Percentiles rank a stretch among this genome's conserved stretches.
Evolutionary conservation across 2,888 invertebrate species (phyloP).

Genomic region (Hesperia comma): DNA sequence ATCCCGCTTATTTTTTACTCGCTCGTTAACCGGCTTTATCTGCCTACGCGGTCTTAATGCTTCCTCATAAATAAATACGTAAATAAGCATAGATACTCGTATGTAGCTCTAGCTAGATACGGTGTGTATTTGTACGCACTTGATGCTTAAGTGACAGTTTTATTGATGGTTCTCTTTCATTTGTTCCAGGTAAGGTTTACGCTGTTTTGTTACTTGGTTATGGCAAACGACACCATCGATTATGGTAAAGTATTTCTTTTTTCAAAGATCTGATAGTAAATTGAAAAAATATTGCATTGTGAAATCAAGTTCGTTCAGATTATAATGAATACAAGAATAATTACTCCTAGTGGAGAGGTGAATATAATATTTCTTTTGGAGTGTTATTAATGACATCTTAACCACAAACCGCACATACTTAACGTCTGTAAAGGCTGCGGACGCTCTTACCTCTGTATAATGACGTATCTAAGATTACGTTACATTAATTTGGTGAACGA

Average conservation of each 20-base stretch:
- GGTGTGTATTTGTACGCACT: slow-evolving; percentile 38
- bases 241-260: slow-evolving; percentile 52
- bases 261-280: slow-evolving; percentile 17
- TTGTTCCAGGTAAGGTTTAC: slow-evolving; percentile 63
- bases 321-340: too few relatives aligned
- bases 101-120: neutral
- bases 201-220: slow-evolving; percentile 48
- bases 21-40: slow-evolving; percentile 50
- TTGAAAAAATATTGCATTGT: too few relatives aligned
- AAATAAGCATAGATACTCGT: slow-evolving; percentile 41
- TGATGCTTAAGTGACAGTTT: slow-evolving; percentile 49
- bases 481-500: neutral
- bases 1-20: slow-evolving; percentile 47
- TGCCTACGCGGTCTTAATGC: slow-evolving; percentile 45
- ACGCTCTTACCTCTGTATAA: neutral
- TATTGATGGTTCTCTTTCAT: slow-evolving; percentile 51
- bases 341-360: neutral
- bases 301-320: too few relatives aligned
- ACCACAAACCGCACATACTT: slow-evolving; percentile 23
- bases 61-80: slow-evolving; percentile 51
- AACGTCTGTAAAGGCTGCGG: slow-evolving; percentile 8
- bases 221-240: slow-evolving; percentile 34
- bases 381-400: slow-evolving; percentile 44
- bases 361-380: slow-evolving; percentile 1
- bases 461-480: neutral